Conservation (phyloP, 2,113 vertebrate species). For the Pachycephala philippinensis region DNA sequence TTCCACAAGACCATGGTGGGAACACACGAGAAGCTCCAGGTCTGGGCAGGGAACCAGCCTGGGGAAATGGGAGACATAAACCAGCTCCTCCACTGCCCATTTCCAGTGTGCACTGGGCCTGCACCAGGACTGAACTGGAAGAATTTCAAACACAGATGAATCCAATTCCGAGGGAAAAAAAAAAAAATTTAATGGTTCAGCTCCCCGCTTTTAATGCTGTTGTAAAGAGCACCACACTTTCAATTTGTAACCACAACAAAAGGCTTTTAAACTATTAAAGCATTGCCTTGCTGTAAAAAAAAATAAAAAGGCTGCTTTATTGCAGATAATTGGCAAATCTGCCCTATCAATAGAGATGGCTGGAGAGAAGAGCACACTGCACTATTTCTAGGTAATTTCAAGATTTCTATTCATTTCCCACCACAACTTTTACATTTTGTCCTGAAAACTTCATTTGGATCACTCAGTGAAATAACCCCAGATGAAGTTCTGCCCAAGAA, state of each 20-base stretch:
- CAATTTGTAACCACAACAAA: conserved; percentile 59
- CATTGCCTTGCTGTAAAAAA: conserved; percentile 16
- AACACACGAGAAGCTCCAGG: background rate
- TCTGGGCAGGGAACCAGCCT: background rate
- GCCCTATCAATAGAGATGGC: background rate
- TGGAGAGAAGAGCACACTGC: background rate
- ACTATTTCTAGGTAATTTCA: background rate
- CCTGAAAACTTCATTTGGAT: background rate
- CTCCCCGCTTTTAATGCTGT: background rate
- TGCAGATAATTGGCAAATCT: conserved; percentile 5
- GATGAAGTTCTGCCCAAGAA: background rate
- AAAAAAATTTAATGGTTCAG: background rate
- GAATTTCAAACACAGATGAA: conserved; percentile 14
- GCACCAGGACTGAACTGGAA: conserved; percentile 12
- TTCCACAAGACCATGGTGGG: background rate
- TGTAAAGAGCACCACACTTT: conserved; percentile 36
- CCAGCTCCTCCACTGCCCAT: background rate
- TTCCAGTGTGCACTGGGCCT: background rate
- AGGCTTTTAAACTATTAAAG: conserved; percentile 56
- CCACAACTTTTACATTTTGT: background rate
- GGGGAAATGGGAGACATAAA: background rate
- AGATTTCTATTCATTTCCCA: background rate
- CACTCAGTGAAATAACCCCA: background rate
- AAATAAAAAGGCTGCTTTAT: conserved; percentile 37
- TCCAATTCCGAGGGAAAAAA: background rate